Conservation (phyloP, 2,113 vertebrate species). For the Channa maculata region DNA sequence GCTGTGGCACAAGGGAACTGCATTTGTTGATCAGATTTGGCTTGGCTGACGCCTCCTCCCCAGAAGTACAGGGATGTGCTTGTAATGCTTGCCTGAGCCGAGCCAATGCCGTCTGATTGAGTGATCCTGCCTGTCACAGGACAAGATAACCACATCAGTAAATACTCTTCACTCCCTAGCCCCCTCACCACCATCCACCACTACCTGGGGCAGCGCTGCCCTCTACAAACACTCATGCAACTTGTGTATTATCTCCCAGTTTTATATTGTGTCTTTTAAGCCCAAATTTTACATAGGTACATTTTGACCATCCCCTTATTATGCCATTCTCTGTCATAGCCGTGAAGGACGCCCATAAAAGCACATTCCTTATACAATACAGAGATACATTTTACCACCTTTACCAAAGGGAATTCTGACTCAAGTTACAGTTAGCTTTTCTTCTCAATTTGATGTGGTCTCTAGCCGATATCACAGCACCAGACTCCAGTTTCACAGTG, state of each 20-base stretch:
- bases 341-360: conserved; percentile 15
- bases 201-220: conserved; percentile 85
- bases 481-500: conserved; percentile 66
- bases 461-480: conserved; percentile 48
- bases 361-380: conserved; percentile 42
- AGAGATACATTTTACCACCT: conserved; percentile 25
- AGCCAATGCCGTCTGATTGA: conserved; percentile 90
- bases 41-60: conserved; percentile 90
- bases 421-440: conserved; percentile 56
- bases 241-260: conserved; percentile 54
- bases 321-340: conserved; percentile 6
- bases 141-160: conserved; percentile 98
- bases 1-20: conserved; percentile 92
- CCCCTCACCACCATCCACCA: conserved; percentile 82
- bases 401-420: conserved; percentile 50
- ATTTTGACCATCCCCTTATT: conserved; percentile 17
- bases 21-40: conserved; percentile 99
- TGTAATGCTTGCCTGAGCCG: conserved; percentile 88
- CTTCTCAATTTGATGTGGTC: conserved; percentile 67
- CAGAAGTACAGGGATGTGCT: conserved; percentile 88
- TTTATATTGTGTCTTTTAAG: not conserved
- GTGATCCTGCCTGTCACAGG: conserved; percentile 96
- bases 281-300: conserved; percentile 31
- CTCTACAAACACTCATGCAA: conserved; percentile 78
- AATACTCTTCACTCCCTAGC: conserved; percentile 89